A percentile compares a stretch with the other conserved stretches of the same genome.
These are phyloP conservation scores for Petrolisthes cinctipes DNA, from an alignment of 2,888 invertebrate species.

Conservation along the genomic window DNA sequence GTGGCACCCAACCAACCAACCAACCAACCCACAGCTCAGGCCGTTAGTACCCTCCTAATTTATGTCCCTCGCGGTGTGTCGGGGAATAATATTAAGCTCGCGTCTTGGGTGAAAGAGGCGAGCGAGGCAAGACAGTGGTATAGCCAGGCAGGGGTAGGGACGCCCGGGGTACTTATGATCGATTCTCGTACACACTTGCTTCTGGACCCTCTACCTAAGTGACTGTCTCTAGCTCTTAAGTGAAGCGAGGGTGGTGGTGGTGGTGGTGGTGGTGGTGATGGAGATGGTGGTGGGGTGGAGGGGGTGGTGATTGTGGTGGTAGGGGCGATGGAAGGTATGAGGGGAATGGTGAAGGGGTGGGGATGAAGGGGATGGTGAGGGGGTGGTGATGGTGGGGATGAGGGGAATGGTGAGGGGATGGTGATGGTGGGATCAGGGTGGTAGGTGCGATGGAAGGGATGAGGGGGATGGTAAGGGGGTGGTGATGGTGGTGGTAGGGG, in stretches of 20 bases:
- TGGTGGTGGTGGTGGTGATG: background rate
- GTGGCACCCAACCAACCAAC: background rate
- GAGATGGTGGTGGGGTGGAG: background rate
- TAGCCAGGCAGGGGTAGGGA: too few relatives aligned
- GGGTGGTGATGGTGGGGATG: background rate
- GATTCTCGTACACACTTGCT: background rate
- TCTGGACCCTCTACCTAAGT: background rate
- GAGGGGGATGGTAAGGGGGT: background rate
- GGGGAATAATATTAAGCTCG: constrained; percentile 16
- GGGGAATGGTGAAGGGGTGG: background rate
- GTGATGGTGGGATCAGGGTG: background rate
- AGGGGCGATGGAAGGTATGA: too few relatives aligned
- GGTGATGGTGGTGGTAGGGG: too few relatives aligned
- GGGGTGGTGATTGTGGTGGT: background rate
- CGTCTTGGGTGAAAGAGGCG: background rate
- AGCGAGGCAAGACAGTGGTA: background rate
- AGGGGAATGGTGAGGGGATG: background rate
- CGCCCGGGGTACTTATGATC: background rate
- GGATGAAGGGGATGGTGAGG: background rate
- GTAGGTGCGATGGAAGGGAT: too few relatives aligned
- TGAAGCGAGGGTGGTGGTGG: background rate
- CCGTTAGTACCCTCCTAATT: constrained; percentile 18
- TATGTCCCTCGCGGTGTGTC: constrained; percentile 12
- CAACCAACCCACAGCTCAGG: background rate
- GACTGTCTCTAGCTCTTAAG: background rate